Evolutionary conservation across 1,140 invertebrate species (phyloP).

Genomic region (Oryctes rhinoceros): DNA sequence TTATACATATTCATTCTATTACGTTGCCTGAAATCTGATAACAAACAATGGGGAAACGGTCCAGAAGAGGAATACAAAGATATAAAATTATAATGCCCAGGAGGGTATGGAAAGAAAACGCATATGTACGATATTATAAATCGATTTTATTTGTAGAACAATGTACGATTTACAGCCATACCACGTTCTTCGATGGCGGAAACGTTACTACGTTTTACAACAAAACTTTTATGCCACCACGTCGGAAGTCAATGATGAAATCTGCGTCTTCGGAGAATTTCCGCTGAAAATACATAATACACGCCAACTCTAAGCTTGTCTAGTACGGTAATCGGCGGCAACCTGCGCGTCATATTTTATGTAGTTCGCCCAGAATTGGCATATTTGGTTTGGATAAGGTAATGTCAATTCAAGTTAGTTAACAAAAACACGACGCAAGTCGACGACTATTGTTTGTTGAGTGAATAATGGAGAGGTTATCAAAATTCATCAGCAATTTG

Average conservation of each 20-base stretch:
- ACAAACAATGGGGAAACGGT: not conserved
- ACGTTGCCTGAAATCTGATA: too few relatives aligned
- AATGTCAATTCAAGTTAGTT: too few relatives aligned
- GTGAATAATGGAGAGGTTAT: too few relatives aligned
- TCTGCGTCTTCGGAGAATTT: conserved; percentile 10
- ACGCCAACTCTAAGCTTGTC: not conserved
- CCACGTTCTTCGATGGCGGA: conserved; percentile 13
- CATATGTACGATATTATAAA: conserved; percentile 19
- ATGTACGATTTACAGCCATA: conserved; percentile 29
- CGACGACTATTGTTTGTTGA: too few relatives aligned
- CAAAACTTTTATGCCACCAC: not conserved
- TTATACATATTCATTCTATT: too few relatives aligned
- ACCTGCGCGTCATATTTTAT: too few relatives aligned
- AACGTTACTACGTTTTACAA: conserved; percentile 15
- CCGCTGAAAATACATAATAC: not conserved
- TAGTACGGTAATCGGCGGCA: too few relatives aligned
- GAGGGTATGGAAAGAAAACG: not conserved
- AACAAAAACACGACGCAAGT: too few relatives aligned
- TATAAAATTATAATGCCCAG: not conserved
- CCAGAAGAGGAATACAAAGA: not conserved
- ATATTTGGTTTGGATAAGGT: too few relatives aligned
- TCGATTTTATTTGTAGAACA: conserved; percentile 31
- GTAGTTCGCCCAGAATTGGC: too few relatives aligned
- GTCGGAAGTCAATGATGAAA: not conserved
- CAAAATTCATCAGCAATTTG: too few relatives aligned